Evolutionary conservation across 2,113 vertebrate species (phyloP), one percentile per base, ranked within the genome.

Genomic region (Vanacampus margaritifer): DNA sequence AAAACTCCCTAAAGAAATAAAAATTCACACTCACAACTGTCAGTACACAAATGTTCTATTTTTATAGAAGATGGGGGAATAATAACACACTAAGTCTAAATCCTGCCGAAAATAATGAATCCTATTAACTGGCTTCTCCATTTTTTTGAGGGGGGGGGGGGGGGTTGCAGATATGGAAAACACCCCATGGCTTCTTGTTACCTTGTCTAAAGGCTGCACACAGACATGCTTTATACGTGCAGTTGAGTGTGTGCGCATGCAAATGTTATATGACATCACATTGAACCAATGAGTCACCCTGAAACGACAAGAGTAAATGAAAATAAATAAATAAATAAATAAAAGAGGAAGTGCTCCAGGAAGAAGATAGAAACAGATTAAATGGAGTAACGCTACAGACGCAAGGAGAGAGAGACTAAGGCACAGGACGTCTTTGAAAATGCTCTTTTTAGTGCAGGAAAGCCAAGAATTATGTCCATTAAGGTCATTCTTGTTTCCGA

Each of bases 401-500:
- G 3, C 39, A 41, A 69, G 63, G 48, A 67, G 53, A 43, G 51
- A 71, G 23, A 4, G 53, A 69, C 48, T 21, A 45, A 46, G 62
- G 64, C 26, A 0, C 50, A 74, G 54, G 61, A 70, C 26, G 5
- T 56, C 17, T 37, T 68, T 76, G 57, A 68, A 64, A 73, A 67
- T 57, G 63, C 24, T 26, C 32, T 61, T 76, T 62, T 72, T 65
- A 72, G 78, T 4, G 56, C 71, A 78, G 45, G 65, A 82, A 74
- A 73, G 64, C 71, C 71, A 79, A 68, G 45, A 73, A 80, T 73
- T 81, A 87, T 84, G 73, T 61, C 46, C 65, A 74, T 84, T 81
- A 76, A 86, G 68, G 80, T 81, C 83, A 88, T 89, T 79, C 81
- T 64, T 65, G 72, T 83, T 88, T 85, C 59, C 79, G 66, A 56